Evolutionary conservation across 2,888 invertebrate species (phyloP).

Genomic region (Caenorhabditis sp.): DNA sequence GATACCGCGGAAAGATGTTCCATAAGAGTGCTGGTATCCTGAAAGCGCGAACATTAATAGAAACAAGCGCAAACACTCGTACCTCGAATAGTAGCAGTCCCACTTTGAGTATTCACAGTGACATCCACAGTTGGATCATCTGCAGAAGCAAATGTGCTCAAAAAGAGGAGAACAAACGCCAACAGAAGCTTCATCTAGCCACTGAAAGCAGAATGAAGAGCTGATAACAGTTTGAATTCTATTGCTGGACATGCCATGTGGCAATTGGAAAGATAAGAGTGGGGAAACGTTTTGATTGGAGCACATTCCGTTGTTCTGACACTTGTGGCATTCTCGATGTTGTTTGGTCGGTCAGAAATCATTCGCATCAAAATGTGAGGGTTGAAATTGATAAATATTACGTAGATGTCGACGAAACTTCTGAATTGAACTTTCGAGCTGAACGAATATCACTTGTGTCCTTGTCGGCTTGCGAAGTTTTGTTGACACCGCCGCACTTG

Average conservation of each 20-base stretch:
- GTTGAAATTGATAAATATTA: neutral
- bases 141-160: neutral
- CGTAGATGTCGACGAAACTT: no score
- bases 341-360: conserved; percentile 27
- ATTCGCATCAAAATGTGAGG: conserved; percentile 20
- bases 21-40: conserved; percentile 66
- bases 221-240: conserved; percentile 27
- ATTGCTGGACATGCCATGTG: conserved; percentile 45
- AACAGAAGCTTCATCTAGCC: conserved; percentile 51
- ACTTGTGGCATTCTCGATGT: conserved; percentile 4
- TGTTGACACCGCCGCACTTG: no score
- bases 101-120: conserved; percentile 30
- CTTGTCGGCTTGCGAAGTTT: no score
- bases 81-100: conserved; percentile 65
- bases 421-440: no score
- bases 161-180: conserved; percentile 14
- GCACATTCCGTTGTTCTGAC: conserved; percentile 46
- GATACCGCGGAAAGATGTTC: conserved; percentile 67
- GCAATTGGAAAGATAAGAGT: conserved; percentile 37
- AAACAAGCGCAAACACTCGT: neutral
- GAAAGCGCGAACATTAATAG: neutral
- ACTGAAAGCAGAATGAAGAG: conserved; percentile 35
- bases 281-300: neutral
- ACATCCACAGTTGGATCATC: conserved; percentile 61
- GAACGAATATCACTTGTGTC: no score